Base-by-base conservation (phyloP, 2,113 vertebrate genomes). In the Fukomys damarensis region DNA sequence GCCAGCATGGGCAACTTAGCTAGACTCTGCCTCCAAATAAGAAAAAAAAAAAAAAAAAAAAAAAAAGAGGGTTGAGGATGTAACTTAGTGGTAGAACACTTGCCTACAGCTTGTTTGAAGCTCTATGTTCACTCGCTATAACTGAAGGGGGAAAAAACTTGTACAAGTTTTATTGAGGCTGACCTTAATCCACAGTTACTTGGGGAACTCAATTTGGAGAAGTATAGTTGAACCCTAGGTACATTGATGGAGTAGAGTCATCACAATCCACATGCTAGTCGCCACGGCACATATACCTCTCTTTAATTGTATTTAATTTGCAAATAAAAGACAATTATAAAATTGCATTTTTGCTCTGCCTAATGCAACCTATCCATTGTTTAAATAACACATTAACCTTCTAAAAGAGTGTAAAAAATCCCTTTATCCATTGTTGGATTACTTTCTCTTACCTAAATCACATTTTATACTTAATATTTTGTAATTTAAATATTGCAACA, bases 291-390 rank as follows among this genome's bases (percentile, higher is more conserved):
- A 22, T 87, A 2, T 46, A 35, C 8, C 56, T 32, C 16, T 52
- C 24, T 91, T 93, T 49, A 66, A 66, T 91, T 8, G 24, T 81
- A 80, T 92, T 89, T 84, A 95, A 81, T 35, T 94, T 94, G 38
- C 3, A 97, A 58, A 66, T 68, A 87, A 74, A 84, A 89, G 46
- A 41, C 11, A 76, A 0, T 87, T 86, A 12, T 0, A 46, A 81
- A 95, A 54, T 16, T 74, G 11, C 9, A 56, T 10, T 77, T 94
- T 76, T 52, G 43, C 22, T 93, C 7, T 93, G 24, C 3, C 26
- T 68, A 58, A 19, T 24, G 43, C 5, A 70, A 5, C 24, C 35
- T 82, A 6, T 86, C 12, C 19, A 74, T 91, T 82, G n/a, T 72
- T 88, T 72, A 91, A 4, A 85, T 43, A 66, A 56, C 54, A 89